Conservation (phyloP, 2,113 vertebrate genomes). For the Passer montanus region DNA sequence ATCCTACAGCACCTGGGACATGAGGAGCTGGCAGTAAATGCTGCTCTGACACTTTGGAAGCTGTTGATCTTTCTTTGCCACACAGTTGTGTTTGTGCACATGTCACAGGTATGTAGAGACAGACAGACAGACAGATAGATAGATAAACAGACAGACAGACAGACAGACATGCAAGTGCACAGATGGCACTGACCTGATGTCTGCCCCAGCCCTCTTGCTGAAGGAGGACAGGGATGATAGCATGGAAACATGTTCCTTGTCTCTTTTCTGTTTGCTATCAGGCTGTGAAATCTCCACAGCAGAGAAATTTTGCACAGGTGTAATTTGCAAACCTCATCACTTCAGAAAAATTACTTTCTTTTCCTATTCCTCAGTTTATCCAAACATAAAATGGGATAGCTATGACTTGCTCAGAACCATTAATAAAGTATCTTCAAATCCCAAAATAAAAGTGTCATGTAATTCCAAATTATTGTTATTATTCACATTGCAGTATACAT, state of each 20-base stretch:
- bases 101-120: background rate
- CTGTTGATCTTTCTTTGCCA: background rate
- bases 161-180: background rate
- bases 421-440: background rate
- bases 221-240: background rate
- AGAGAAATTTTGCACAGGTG: background rate
- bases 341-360: background rate
- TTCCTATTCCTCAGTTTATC: background rate
- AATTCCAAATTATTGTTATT: background rate
- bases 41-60: background rate
- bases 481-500: background rate
- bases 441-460: background rate
- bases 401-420: background rate
- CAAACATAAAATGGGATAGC: background rate
- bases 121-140: background rate
- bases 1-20: background rate
- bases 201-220: background rate
- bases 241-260: background rate
- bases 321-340: background rate
- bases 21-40: background rate
- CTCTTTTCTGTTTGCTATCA: background rate
- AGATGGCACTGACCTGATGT: background rate
- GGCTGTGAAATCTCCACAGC: background rate
- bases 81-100: background rate
- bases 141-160: accelerated